These are phyloP conservation scores for Carassius carassius DNA, from an alignment of 2,113 vertebrate species.

Conservation along the genomic window DNA sequence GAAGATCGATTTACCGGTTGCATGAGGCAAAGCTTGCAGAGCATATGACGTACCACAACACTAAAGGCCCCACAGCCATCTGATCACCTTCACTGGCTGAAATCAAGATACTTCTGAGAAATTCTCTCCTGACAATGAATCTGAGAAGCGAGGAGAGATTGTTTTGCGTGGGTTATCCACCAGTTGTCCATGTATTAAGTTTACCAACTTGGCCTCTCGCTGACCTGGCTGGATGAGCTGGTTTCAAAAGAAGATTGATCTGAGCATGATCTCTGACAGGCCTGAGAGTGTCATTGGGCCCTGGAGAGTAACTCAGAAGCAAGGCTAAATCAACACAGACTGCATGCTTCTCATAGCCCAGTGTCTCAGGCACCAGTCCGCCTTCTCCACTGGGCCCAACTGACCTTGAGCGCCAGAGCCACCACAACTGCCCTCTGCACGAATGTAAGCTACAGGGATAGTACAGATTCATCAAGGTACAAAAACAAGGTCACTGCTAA, in stretches of 20 bases:
- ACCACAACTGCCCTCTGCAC: slow-evolving; percentile 29
- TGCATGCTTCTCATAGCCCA: slow-evolving; percentile 52
- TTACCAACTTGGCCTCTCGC: slow-evolving; percentile 53
- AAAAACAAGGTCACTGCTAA: background rate
- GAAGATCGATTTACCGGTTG: slow-evolving; percentile 8
- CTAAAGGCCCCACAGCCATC: slow-evolving; percentile 26
- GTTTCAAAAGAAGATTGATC: slow-evolving; percentile 45
- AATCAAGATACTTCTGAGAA: slow-evolving; percentile 30
- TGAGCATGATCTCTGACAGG: slow-evolving; percentile 45
- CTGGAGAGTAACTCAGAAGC: slow-evolving; percentile 42
- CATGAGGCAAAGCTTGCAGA: slow-evolving; percentile 1
- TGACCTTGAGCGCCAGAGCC: slow-evolving; percentile 48
- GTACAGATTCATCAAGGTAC: background rate
- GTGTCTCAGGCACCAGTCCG: slow-evolving; percentile 18
- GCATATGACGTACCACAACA: slow-evolving; percentile 20
- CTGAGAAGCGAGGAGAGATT: slow-evolving; percentile 20
- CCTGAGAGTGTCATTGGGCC: slow-evolving; percentile 43
- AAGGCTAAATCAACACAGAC: slow-evolving; percentile 52
- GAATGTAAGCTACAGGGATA: slow-evolving; percentile 8
- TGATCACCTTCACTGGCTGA: slow-evolving; percentile 17
- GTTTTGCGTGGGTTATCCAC: slow-evolving; percentile 36
- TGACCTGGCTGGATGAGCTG: slow-evolving; percentile 41
- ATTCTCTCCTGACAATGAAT: slow-evolving; percentile 26
- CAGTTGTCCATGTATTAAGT: slow-evolving; percentile 61
- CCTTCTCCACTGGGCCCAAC: slow-evolving; percentile 9